phyloP scores from a whole-genome alignment of 1,140 invertebrate species.

The Aphelenchoides fujianensis region DNA sequence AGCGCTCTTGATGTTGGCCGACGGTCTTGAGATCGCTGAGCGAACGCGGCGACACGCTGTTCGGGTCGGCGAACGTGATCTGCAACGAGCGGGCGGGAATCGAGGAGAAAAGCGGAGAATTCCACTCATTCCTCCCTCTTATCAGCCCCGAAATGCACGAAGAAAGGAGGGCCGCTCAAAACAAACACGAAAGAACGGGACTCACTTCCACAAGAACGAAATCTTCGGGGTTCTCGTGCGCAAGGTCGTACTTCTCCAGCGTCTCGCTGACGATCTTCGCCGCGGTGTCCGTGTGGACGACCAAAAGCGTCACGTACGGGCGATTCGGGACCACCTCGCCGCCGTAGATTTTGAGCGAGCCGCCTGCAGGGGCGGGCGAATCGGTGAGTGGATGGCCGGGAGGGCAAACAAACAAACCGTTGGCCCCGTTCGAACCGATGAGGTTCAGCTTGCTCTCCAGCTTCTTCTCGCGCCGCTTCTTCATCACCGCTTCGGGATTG shows the following conservation, averaged over 20 bases:
- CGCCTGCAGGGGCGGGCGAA: constrained; percentile 70
- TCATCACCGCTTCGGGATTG: constrained; percentile 98
- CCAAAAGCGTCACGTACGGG: constrained; percentile 92
- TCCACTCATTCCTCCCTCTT: not conserved
- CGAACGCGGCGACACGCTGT: constrained; percentile 27
- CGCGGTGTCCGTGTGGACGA: constrained; percentile 87
- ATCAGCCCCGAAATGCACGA: not conserved
- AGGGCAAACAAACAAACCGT: constrained; percentile 16
- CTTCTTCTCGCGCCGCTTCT: constrained; percentile 89
- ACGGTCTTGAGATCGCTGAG: constrained; percentile 34
- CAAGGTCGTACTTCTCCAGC: constrained; percentile 90
- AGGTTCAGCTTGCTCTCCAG: constrained; percentile 92
- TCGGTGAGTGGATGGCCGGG: not conserved
- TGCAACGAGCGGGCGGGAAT: constrained; percentile 17
- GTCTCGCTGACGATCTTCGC: constrained; percentile 88
- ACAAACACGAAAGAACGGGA: not conserved
- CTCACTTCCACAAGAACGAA: constrained; percentile 87
- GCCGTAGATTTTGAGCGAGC: constrained; percentile 95
- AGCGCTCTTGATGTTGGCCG: constrained; percentile 38
- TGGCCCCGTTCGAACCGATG: constrained; percentile 69
- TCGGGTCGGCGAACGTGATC: constrained; percentile 28
- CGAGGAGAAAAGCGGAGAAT: no score
- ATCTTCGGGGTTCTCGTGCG: constrained; percentile 79
- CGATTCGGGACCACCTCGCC: constrained; percentile 91
- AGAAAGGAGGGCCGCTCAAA: not conserved